Base-by-base conservation (phyloP, 2,888 invertebrate genomes). In the Cephus sareptanus region DNA sequence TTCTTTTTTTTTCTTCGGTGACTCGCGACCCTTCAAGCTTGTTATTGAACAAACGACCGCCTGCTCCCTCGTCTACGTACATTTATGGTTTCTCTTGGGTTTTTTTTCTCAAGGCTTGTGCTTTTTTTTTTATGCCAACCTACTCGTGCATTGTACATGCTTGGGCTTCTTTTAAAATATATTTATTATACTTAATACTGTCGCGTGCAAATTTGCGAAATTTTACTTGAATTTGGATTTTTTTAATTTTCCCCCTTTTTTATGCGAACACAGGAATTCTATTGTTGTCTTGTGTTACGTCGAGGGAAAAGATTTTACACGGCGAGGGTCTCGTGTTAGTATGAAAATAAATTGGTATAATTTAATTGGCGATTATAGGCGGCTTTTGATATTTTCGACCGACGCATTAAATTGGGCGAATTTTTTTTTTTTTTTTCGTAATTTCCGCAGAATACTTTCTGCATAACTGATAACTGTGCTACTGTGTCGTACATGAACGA, bases 321-420 rank as follows among this genome's bases (percentile, higher is more conserved):
- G 0, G 40, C 23, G 23, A 56, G 23, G 6, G 23, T 56, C 1
- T 56, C 1, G 56, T 6, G 23, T 23, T 2, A 0, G 0, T 23
- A 9, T 23, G 23, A 15, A 56, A 56, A 56, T 56, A 2, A 23
- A 0, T 23, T 40, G 23, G 0, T 40, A 6, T 23, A 6, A 23
- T 40, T 1, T 56, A 23, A 6, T 56, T 23, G 9, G 6, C 23
- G 23, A 6, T 56, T 23, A 15, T 9, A 9, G 9, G 56, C 9
- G 1, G 6, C 56, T 23, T 56, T 56, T 1, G 0, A 56, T 23
- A 23, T 56, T 40, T 40, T 6, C 6, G 6, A 40, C 15, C 0
- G 40, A 40, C 1, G 0, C 2, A 0, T 4, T 0, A 0, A 15
- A 15, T 40, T 40, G 1, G 4, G 4, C 15, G 15, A 15, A 6